Evolutionary conservation across 2,113 vertebrate genomes (phyloP).

Genomic region (Microcebus ravelobensis): DNA sequence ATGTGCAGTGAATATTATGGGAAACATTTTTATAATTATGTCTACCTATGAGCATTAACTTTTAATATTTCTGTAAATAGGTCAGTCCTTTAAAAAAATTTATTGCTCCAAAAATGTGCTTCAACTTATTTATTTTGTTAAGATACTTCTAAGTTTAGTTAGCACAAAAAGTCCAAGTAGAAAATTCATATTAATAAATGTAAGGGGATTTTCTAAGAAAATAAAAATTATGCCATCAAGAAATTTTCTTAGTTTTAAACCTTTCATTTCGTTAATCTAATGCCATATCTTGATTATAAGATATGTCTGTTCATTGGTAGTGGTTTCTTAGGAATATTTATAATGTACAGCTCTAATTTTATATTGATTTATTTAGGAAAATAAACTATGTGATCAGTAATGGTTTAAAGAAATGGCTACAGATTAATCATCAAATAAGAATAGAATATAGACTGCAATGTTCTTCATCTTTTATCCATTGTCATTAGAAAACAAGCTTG

Average conservation of each 20-base stretch:
- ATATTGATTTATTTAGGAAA: slow-evolving; percentile 6
- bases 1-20: neutral
- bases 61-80: neutral
- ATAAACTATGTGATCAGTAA: neutral
- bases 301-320: neutral
- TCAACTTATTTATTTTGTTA: neutral
- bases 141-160: slow-evolving; percentile 1
- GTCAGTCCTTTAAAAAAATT: neutral
- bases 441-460: neutral
- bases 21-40: neutral
- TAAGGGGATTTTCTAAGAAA: neutral
- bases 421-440: neutral
- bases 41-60: neutral
- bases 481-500: neutral
- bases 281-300: neutral
- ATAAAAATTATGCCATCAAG: neutral
- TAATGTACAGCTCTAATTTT: neutral
- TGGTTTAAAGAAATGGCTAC: neutral
- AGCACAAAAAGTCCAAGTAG: neutral
- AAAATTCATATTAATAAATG: slow-evolving; percentile 33
- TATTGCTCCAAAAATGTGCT: neutral
- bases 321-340: neutral
- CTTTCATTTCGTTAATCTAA: neutral
- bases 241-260: slow-evolving; percentile 29
- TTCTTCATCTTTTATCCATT: neutral